A percentile compares a stretch with the other conserved stretches of the same genome.
Conservation (phyloP, 1,140 invertebrate genomes). For the Phenacoccus solenopsis region DNA sequence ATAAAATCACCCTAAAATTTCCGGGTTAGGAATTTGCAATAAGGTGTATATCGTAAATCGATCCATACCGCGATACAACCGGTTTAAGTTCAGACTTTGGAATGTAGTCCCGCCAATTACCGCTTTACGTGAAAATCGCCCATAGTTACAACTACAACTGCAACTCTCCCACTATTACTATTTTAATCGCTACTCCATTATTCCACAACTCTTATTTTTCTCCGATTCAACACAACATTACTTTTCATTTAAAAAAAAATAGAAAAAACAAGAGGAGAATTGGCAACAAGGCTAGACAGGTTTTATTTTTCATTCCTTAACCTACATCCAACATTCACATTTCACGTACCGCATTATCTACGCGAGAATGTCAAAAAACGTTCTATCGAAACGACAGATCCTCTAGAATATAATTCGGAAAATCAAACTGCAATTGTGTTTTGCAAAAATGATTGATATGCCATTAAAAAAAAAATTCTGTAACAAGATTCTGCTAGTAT, state of each 20-base stretch:
- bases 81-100: neutral
- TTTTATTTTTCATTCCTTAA: neutral
- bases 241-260: neutral
- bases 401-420: no score
- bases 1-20: no score
- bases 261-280: neutral
- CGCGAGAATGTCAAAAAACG: no score
- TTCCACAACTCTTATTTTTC: neutral
- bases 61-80: neutral
- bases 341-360: no score
- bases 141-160: neutral
- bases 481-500: no score
- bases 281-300: neutral
- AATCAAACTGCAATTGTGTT: no score
- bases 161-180: neutral
- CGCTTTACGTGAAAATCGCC: neutral
- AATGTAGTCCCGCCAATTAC: slow-evolving; percentile 1
- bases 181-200: neutral
- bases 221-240: no score
- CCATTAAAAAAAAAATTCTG: no score
- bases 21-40: neutral
- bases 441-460: no score
- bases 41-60: neutral
- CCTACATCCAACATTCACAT: neutral
- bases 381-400: no score